Percentiles rank a stretch among this genome's conserved stretches.
phyloP scores from a whole-genome alignment of 2,888 invertebrate genomes.

The Crocallis elinguaria region DNA sequence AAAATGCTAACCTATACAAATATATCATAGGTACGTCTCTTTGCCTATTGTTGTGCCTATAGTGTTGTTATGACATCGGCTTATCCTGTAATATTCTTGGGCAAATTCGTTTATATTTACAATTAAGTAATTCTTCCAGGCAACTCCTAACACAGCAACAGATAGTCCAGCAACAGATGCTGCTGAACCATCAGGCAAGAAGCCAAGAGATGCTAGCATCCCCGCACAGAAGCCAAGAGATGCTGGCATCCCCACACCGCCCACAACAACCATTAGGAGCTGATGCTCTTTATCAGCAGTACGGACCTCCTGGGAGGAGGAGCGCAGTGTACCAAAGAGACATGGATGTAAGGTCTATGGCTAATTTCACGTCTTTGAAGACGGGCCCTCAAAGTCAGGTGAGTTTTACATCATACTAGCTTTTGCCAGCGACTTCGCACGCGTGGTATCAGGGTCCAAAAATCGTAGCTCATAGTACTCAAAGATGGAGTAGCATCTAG shows the following conservation, averaged over 20 bases:
- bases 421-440: too few relatives aligned
- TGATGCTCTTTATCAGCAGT: conserved; percentile 79
- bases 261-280: conserved; percentile 71
- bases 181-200: conserved; percentile 79
- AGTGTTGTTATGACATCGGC: too few relatives aligned
- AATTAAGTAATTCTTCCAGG: too few relatives aligned
- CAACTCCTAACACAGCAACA: conserved; percentile 81
- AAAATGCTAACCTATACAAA: too few relatives aligned
- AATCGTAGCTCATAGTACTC: too few relatives aligned
- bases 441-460: too few relatives aligned
- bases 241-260: conserved; percentile 74
- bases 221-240: conserved; percentile 83
- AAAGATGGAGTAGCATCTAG: too few relatives aligned
- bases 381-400: conserved; percentile 73
- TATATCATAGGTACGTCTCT: too few relatives aligned
- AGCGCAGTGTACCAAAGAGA: conserved; percentile 78
- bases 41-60: too few relatives aligned
- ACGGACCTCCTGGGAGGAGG: conserved; percentile 73
- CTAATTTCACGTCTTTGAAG: conserved; percentile 77
- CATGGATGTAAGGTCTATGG: conserved; percentile 74
- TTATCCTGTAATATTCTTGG: too few relatives aligned
- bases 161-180: conserved; percentile 78
- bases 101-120: too few relatives aligned
- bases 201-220: conserved; percentile 85
- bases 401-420: conserved; percentile 5